Base-by-base conservation (phyloP, 2,888 invertebrate species). In the Polydrusus pterygomalis region DNA sequence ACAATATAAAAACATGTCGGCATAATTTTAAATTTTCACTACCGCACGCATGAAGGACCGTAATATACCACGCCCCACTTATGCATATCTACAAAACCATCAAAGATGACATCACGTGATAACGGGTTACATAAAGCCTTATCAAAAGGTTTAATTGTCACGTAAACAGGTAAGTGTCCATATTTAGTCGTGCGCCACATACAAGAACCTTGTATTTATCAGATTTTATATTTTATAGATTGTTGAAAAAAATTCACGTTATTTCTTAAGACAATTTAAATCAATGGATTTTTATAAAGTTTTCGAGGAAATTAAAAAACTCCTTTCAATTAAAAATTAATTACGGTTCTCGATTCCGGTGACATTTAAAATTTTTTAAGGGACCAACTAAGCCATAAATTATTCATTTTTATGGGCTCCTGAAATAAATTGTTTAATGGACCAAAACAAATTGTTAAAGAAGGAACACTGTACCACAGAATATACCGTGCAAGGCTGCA, bases 181-280 rank as follows among this genome's bases (percentile, higher is more conserved):
- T 38, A 58, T 58, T 58, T 15, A 9, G 58, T 1, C 2, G 2
- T 58, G 9, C 17, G 38, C 17, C 58, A 58, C 38, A n/a, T n/a
- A 58, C 10, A 30, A 7, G 30, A 38, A 15, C 9, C 11, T 25
- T 34, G 2, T 15, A 34, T 1, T 38, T 38, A 58, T 58, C 15
- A 58, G 58, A 15, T 17, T 58, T 58, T n/a, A n/a, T n/a, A n/a
- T n/a, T n/a, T n/a, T 58, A 51, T 51, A 6, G 15, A 15, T 45
- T 3, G 3, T n/a, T 45, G 13, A 3, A 6, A 13, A 45, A 15
- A 15, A 6, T 15, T n/a, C 15, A 15, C 45, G 2, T n/a, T 45
- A 45, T 45, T 45, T 45, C 15, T 15, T 2, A 15, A 15, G 15
- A 45, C 3, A 40, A 40, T 15, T 6, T 45, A 13, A n/a, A 45